Percentiles rank a stretch among this genome's conserved stretches.
phyloP scores from a whole-genome alignment of 2,888 invertebrate species.

The Piscicola geometra region DNA sequence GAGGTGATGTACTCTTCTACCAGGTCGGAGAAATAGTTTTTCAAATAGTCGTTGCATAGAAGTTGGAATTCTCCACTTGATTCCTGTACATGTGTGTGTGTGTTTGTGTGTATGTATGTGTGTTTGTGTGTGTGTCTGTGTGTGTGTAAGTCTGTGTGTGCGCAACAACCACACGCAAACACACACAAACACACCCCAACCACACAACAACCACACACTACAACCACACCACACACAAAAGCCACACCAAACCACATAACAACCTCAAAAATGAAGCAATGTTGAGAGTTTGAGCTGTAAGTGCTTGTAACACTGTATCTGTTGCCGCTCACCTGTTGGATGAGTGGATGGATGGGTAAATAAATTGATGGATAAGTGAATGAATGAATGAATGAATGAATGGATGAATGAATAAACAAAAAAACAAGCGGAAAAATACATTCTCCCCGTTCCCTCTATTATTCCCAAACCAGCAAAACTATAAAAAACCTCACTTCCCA shows the following conservation, averaged over 20 bases:
- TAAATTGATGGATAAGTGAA: no score
- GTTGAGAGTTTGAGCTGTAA: background rate
- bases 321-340: background rate
- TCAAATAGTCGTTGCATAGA: background rate
- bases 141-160: background rate
- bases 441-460: no score
- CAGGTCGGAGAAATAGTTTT: background rate
- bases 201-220: background rate
- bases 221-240: background rate
- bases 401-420: no score
- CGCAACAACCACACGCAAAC: background rate
- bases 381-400: no score
- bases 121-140: background rate
- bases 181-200: background rate
- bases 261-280: constrained; percentile 10
- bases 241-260: background rate
- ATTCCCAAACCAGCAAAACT: no score
- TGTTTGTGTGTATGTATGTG: background rate
- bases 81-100: background rate
- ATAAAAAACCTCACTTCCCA: no score
- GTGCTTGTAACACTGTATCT: background rate
- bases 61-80: background rate
- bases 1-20: background rate
- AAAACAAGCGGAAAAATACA: no score
- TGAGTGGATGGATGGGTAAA: background rate